Conservation (phyloP, 2,113 vertebrate species). For the Tapirus terrestris region DNA sequence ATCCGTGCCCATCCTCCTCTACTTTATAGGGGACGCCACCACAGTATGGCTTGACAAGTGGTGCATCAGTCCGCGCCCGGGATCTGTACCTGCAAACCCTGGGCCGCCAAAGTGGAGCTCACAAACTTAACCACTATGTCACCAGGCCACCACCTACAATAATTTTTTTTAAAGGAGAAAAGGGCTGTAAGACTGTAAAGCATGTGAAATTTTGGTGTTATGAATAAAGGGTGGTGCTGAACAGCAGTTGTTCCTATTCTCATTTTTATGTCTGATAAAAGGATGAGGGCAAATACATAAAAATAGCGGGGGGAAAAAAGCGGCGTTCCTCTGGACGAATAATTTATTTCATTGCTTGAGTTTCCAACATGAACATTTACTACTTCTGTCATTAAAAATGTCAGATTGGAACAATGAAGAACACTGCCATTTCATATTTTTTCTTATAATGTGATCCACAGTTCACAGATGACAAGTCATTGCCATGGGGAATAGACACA, state of each 20-base stretch:
- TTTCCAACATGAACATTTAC: conserved; percentile 25
- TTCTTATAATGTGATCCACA: neutral
- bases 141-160: too few relatives aligned
- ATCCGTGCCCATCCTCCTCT: too few relatives aligned
- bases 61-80: too few relatives aligned
- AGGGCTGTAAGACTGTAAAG: neutral
- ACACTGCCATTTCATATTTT: neutral
- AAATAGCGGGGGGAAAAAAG: neutral
- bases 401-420: neutral
- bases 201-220: neutral
- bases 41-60: too few relatives aligned
- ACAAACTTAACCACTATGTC: too few relatives aligned
- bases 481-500: neutral
- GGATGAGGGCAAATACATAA: neutral
- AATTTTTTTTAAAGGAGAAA: neutral
- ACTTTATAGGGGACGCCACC: too few relatives aligned
- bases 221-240: neutral
- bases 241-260: neutral
- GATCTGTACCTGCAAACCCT: too few relatives aligned
- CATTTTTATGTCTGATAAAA: neutral
- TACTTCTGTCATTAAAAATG: conserved; percentile 42
- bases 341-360: conserved; percentile 36
- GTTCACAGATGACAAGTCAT: neutral
- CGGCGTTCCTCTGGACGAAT: neutral
- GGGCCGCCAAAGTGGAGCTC: too few relatives aligned